Evolutionary conservation across 2,797 vertebrate genomes (phyloP).

Genomic region (Eospalax fontanierii): DNA sequence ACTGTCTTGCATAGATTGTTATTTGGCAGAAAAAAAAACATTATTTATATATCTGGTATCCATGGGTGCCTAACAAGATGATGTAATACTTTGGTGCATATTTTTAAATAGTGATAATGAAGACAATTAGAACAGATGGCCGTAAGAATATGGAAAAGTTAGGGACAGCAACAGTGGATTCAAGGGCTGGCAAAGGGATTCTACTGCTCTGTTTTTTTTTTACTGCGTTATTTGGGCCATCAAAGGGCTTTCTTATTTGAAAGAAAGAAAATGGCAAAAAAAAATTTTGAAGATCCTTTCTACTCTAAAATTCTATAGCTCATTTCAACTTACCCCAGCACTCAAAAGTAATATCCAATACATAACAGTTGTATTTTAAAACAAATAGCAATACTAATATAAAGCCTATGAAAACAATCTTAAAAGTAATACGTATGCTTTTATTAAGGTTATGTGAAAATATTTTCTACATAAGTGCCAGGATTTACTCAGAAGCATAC

Average conservation of each 20-base stretch:
- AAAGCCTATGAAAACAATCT: neutral
- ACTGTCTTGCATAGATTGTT: neutral
- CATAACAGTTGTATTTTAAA: neutral
- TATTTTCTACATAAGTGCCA: neutral
- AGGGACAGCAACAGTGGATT: neutral
- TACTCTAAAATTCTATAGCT: neutral
- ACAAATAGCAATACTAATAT: slow-evolving; percentile 16
- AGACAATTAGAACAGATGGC: neutral
- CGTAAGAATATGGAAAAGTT: neutral
- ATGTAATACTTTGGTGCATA: neutral
- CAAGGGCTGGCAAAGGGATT: neutral
- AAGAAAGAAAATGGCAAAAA: neutral
- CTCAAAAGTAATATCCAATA: neutral
- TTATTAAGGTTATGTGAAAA: neutral
- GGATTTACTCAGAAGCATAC: neutral
- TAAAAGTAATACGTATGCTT: neutral
- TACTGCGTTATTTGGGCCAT: neutral
- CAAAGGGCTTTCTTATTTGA: neutral
- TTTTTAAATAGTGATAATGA: slow-evolving; percentile 49
- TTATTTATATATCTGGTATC: neutral
- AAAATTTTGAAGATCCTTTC: neutral
- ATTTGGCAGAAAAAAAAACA: neutral
- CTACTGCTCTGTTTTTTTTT: slow-evolving; percentile 29
- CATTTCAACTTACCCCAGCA: neutral
- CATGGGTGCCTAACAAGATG: neutral